These are phyloP conservation scores for Ladona fulva DNA, from an alignment of 1,140 invertebrate species.

Conservation along the genomic window DNA sequence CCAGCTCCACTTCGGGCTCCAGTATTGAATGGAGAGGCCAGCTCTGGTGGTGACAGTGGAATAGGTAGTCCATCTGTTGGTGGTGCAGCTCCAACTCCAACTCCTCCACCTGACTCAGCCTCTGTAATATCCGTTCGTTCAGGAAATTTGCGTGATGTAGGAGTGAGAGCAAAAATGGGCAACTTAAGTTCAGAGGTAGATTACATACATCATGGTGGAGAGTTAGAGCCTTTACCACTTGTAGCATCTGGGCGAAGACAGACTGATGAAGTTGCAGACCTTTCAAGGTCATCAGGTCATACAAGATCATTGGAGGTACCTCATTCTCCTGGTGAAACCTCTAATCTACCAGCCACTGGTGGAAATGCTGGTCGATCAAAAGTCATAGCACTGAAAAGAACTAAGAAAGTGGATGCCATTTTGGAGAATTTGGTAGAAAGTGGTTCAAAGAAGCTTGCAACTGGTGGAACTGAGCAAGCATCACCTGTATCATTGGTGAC, in stretches of 20 bases:
- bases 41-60: slow-evolving; percentile 19
- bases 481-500: neutral
- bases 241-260: neutral
- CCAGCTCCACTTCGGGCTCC: neutral
- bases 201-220: neutral
- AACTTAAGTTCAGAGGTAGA: neutral
- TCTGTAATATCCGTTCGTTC: neutral
- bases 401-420: slow-evolving; percentile 22
- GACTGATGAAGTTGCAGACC: neutral
- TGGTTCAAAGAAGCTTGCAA: slow-evolving; percentile 20
- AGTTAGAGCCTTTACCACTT: neutral
- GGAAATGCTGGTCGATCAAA: slow-evolving; percentile 12
- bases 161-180: neutral
- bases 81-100: neutral
- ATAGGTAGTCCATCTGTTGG: slow-evolving; percentile 15
- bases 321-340: neutral
- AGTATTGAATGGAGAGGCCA: slow-evolving; percentile 20
- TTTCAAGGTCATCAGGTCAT: neutral
- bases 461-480: neutral
- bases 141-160: neutral
- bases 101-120: neutral
- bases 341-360: neutral
- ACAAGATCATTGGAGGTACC: neutral
- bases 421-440: slow-evolving; percentile 21
- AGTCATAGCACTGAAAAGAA: slow-evolving; percentile 17